Evolutionary conservation across 1,140 invertebrate genomes (phyloP).

Genomic region (Panonychus citri): DNA sequence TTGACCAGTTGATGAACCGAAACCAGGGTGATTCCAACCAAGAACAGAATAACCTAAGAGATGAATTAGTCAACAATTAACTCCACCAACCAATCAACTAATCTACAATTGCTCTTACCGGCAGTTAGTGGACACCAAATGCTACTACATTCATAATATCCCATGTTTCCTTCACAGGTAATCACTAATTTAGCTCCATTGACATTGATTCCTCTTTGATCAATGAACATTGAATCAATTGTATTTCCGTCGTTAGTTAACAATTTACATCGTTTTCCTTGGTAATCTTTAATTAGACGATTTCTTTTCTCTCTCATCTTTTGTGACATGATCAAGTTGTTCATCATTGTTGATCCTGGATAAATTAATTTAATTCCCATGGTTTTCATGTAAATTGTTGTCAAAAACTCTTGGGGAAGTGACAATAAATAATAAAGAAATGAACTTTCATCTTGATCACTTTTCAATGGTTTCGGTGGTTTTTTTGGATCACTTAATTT

Average conservation of each 20-base stretch:
- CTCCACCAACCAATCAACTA: no score
- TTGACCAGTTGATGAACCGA: conserved; percentile 51
- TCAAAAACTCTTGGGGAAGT: conserved; percentile 15
- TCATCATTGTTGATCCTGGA: conserved; percentile 52
- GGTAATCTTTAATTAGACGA: conserved; percentile 21
- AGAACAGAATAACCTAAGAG: conserved; percentile 49
- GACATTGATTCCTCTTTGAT: conserved; percentile 32
- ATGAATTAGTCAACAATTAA: no score
- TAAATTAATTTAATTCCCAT: conserved; percentile 74
- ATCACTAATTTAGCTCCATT: conserved; percentile 52
- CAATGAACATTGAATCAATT: conserved; percentile 73
- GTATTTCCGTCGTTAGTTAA: conserved; percentile 52
- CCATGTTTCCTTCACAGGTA: conserved; percentile 87
- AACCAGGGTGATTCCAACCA: conserved; percentile 97
- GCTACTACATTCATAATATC: conserved; percentile 89
- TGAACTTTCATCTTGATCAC: not conserved
- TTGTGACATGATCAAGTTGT: conserved; percentile 34
- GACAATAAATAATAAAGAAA: not conserved
- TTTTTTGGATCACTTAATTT: conserved; percentile 10
- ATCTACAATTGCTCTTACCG: conserved; percentile 26
- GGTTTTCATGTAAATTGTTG: conserved; percentile 52
- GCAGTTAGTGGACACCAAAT: conserved; percentile 56
- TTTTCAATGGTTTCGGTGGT: conserved; percentile 18
- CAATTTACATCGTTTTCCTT: conserved; percentile 50
- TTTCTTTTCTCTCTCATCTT: conserved; percentile 13